A percentile compares a stretch with the other conserved stretches of the same genome.
Conservation (phyloP, 1,140 invertebrate genomes). For the Caenorhabditis briggsae region DNA sequence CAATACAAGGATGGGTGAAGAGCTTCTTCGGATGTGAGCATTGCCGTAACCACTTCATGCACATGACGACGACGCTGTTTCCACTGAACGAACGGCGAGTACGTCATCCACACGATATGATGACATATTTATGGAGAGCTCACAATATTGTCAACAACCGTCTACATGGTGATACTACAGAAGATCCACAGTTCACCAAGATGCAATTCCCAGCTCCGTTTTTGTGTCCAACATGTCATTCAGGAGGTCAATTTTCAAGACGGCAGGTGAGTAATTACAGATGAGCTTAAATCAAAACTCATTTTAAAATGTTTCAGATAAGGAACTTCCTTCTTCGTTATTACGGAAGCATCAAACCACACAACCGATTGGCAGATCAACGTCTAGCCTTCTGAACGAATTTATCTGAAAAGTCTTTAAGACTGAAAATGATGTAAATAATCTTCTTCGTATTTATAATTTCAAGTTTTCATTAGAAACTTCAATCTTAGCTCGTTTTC, state of each 20-base stretch:
- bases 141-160: conserved; percentile 78
- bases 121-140: conserved; percentile 77
- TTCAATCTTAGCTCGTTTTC: not conserved
- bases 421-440: conserved; percentile 45
- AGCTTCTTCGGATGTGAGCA: conserved; percentile 77
- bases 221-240: conserved; percentile 76
- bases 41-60: conserved; percentile 76
- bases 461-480: conserved; percentile 17
- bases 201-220: conserved; percentile 77
- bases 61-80: conserved; percentile 77
- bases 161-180: conserved; percentile 74
- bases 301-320: conserved; percentile 61
- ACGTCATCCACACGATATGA: conserved; percentile 73
- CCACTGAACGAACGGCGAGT: conserved; percentile 76
- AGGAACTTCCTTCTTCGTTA: conserved; percentile 77
- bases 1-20: conserved; percentile 76
- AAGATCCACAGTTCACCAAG: conserved; percentile 78
- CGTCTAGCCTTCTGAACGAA: conserved; percentile 60
- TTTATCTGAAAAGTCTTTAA: not conserved
- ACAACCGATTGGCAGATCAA: conserved; percentile 65
- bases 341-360: conserved; percentile 73
- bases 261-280: conserved; percentile 64
- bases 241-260: conserved; percentile 76
- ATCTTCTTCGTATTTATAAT: conserved; percentile 41
- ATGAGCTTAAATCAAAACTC: not conserved